These are phyloP conservation scores for Spea bombifrons DNA, from an alignment of 2,113 vertebrate species.

Conservation along the genomic window DNA sequence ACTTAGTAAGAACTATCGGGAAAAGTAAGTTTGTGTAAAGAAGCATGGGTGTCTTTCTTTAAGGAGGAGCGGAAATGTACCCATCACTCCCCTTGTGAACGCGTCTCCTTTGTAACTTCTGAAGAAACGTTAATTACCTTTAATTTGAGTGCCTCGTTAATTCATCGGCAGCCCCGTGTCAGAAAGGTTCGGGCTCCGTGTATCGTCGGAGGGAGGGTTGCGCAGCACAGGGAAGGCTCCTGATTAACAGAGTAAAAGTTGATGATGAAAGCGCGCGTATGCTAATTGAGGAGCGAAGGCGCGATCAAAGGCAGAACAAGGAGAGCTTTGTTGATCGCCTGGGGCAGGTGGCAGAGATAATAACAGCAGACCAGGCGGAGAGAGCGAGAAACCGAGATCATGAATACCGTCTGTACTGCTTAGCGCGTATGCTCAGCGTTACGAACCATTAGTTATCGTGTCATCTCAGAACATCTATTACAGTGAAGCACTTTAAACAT, in stretches of 20 bases:
- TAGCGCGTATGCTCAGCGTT: neutral
- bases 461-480: neutral
- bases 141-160: no score
- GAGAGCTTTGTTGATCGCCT: conserved; percentile 79
- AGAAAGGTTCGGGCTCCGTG: no score
- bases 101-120: no score
- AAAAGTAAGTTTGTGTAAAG: no score
- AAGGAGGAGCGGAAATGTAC: no score
- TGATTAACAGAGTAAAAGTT: conserved; percentile 59
- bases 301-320: conserved; percentile 81
- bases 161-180: no score
- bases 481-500: neutral
- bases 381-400: conserved; percentile 68
- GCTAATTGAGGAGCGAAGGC: conserved; percentile 74
- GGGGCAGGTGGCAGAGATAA: conserved; percentile 64
- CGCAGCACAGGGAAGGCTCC: neutral
- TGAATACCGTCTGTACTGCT: conserved; percentile 50
- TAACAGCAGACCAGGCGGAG: conserved; percentile 53
- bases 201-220: conserved; percentile 35
- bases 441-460: neutral
- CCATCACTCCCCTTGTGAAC: no score
- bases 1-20: no score
- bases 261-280: conserved; percentile 69
- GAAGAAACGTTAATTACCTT: no score
- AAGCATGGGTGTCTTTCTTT: no score